Conservation (phyloP, 2,888 invertebrate genomes). For the Agrypnus murinus region DNA sequence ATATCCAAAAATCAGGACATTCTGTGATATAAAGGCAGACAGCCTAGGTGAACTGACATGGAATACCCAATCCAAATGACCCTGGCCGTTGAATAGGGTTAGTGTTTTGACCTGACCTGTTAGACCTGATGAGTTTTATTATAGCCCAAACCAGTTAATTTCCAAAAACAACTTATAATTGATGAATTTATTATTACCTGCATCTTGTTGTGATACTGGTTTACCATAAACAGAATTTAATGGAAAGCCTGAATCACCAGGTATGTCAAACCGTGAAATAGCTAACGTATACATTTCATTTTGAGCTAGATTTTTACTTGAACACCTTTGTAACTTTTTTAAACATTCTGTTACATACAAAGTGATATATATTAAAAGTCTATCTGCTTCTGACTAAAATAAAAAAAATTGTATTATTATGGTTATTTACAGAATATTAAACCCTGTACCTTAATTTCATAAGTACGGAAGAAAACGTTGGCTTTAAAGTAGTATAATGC, state of each 20-base stretch:
- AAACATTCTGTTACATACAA: slow-evolving; percentile 98
- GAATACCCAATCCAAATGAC: no score
- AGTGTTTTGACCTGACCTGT: no score
- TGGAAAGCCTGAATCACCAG: slow-evolving; percentile 96
- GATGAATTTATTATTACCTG: slow-evolving; percentile 76
- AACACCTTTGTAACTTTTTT: slow-evolving; percentile 93
- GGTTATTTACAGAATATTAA: no score
- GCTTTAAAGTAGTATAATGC: slow-evolving; percentile 98
- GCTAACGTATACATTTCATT: slow-evolving; percentile 98
- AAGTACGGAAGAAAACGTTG: slow-evolving; percentile 98
- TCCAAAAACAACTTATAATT: neutral
- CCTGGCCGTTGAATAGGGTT: no score
- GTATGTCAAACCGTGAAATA: slow-evolving; percentile 95
- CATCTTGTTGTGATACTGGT: slow-evolving; percentile 85
- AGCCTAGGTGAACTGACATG: no score
- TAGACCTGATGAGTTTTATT: no score
- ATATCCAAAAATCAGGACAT: no score
- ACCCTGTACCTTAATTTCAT: slow-evolving; percentile 98
- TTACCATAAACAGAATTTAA: slow-evolving; percentile 96
- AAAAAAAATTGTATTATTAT: no score
- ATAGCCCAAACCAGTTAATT: no score
- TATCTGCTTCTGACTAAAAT: slow-evolving; percentile 93
- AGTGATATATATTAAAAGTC: slow-evolving; percentile 97
- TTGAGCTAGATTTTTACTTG: slow-evolving; percentile 89
- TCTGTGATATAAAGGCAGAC: no score